A percentile compares a stretch with the other conserved stretches of the same genome.
These are phyloP conservation scores for Hydractinia echinata DNA, from an alignment of 30 jellyfish, hydroid and myxozoan genomes.

Conservation along the genomic window DNA sequence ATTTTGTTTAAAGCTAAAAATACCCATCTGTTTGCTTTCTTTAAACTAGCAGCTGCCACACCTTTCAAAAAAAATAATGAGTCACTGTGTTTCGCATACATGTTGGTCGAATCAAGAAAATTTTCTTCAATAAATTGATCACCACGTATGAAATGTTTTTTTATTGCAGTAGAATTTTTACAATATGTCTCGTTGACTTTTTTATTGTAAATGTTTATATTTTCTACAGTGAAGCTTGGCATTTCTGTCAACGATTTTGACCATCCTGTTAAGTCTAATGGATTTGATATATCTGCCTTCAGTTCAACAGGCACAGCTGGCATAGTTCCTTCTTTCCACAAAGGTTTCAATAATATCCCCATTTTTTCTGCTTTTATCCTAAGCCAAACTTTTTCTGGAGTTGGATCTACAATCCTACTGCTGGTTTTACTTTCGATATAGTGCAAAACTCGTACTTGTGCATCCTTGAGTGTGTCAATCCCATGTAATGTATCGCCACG, in stretches of 20 bases:
- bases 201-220: background rate
- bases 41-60: conserved; percentile 15
- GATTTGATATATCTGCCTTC: background rate
- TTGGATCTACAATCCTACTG: background rate
- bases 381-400: conserved; percentile 25
- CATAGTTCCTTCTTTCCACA: conserved; percentile 26
- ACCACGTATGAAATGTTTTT: conserved; percentile 14
- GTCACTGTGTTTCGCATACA: conserved; percentile 17
- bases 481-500: conserved; percentile 16
- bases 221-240: conserved; percentile 19
- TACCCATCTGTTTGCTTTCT: conserved; percentile 20
- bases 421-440: background rate
- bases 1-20: conserved; percentile 7
- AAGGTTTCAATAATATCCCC: conserved; percentile 10
- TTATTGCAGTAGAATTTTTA: conserved; percentile 10
- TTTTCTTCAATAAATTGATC: conserved; percentile 25
- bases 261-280: conserved; percentile 22
- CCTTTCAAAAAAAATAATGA: background rate
- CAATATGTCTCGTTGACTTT: background rate
- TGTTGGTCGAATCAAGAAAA: conserved; percentile 9
- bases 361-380: conserved; percentile 8
- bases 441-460: conserved; percentile 17
- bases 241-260: conserved; percentile 20
- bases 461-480: background rate
- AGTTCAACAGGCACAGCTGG: conserved; percentile 6